Base-by-base conservation (phyloP, 2,888 invertebrate species). In the Entomobrya proxima region DNA sequence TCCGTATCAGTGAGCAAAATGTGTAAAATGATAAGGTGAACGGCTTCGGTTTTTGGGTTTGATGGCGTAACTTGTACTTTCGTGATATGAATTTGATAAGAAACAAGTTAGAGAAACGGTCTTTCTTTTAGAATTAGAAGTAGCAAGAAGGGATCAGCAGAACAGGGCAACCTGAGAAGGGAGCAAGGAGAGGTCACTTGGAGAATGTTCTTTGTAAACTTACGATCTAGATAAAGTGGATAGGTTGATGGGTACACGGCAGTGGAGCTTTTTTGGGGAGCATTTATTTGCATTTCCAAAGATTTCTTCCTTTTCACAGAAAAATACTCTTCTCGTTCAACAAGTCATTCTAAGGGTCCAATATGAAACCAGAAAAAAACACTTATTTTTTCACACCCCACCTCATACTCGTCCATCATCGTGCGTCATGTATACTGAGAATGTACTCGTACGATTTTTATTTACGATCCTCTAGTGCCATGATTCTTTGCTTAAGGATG, bases 21-120 rank as follows among this genome's bases (percentile, higher is more conserved):
- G 85, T 86, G 77, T 82, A 86, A 86, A 76, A 58, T 77, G 86
- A 86, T 86, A 82, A 81, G 76, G 40, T 75, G 83, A 61, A 86
- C 52, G 11, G 52, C 76, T 55, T 81, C 40, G 58, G 44, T 81
- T 74, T 74, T 80, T 81, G 52, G 32, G 18, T 58, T 37, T 30
- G n/a, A 18, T 58, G 74, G 64, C 55, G 78, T 55, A 58, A 58
- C 37, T 58, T 74, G 58, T 85, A 37, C 61, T 78, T 64, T 30
- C 61, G 75, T 52, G 75, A 52, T 80, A 72, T 61, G 78, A 32
- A 72, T 69, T 72, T 85, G 79, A 79, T 74, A 85, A 78, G 78
- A 37, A 67, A n/a, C 40, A 64, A 21, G 13, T 35, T 0, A 18
- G 6, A 72, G 64, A 79, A 81, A 80, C 52, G 75, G 75, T 64